Evolutionary conservation across 2,797 vertebrate genomes (phyloP).

Genomic region (Salarias fasciatus): DNA sequence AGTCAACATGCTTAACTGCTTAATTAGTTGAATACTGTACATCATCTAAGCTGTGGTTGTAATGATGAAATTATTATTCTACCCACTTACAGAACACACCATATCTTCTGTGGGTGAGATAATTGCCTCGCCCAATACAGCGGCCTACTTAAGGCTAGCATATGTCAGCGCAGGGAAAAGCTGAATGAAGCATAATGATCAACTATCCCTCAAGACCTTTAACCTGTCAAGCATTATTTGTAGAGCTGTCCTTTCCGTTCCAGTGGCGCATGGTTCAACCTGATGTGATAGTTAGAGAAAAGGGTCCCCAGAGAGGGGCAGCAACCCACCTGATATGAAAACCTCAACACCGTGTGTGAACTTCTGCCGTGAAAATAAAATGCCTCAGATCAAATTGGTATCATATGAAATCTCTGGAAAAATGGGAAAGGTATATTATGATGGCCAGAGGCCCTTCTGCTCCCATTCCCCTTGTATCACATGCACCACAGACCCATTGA

Average conservation of each 20-base stretch:
- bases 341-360: not conserved
- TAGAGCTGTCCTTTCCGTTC: conserved; percentile 21
- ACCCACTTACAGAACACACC: conserved; percentile 24
- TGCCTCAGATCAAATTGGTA: conserved; percentile 46
- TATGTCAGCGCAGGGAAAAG: conserved; percentile 4
- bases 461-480: conserved; percentile 54
- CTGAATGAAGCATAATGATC: conserved; percentile 18
- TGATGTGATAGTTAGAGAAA: conserved; percentile 1
- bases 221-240: conserved; percentile 10
- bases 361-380: conserved; percentile 29
- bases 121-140: conserved; percentile 14
- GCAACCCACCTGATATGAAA: conserved; percentile 11
- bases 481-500: conserved; percentile 68
- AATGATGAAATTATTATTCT: conserved; percentile 22
- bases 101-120: conserved; percentile 27
- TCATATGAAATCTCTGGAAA: conserved; percentile 48
- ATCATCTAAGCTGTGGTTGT: not conserved
- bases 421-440: conserved; percentile 48
- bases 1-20: conserved; percentile 34
- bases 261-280: conserved; percentile 1
- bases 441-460: conserved; percentile 55
- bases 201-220: conserved; percentile 24
- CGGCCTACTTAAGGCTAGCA: conserved; percentile 10
- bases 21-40: conserved; percentile 16
- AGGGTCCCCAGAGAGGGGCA: conserved; percentile 11